A percentile compares a stretch with the other conserved stretches of the same genome.
These are phyloP conservation scores for Kryphioiulus occultus DNA, from an alignment of 2,888 invertebrate genomes.

Conservation along the genomic window DNA sequence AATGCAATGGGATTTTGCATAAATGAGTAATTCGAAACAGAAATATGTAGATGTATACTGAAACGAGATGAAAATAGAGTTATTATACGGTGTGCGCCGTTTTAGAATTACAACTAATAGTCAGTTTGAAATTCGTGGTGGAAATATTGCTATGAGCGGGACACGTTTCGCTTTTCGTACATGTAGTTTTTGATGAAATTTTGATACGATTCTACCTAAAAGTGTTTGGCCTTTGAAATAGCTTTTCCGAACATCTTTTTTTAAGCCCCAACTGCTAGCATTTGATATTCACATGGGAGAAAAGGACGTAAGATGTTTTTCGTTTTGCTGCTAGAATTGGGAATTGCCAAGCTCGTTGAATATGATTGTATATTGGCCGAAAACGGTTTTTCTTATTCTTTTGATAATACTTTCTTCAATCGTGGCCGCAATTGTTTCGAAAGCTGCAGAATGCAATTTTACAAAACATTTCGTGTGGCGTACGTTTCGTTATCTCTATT, in stretches of 20 bases:
- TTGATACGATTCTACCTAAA: not conserved
- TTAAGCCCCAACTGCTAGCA: not conserved
- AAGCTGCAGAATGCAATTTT: not conserved
- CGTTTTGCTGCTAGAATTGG: not conserved
- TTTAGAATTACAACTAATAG: not conserved
- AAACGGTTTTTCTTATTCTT: slow-evolving; percentile 19
- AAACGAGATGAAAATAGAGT: not conserved
- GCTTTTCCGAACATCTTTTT: not conserved
- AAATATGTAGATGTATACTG: not conserved
- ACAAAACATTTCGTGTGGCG: not conserved
- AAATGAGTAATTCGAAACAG: not conserved
- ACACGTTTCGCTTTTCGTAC: not conserved
- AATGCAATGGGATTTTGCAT: not conserved
- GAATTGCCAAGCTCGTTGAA: not conserved
- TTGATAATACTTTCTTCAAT: not conserved
- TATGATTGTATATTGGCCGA: slow-evolving; percentile 10
- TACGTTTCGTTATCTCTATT: not conserved
- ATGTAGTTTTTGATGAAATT: not conserved
- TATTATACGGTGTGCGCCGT: not conserved
- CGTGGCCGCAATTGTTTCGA: not conserved
- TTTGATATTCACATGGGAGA: slow-evolving; percentile 15
- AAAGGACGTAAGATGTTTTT: not conserved
- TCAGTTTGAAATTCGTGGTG: not conserved
- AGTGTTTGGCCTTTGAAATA: not conserved
- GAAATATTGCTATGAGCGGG: not conserved